Base-by-base conservation (phyloP, 2,888 invertebrate species). In the Tetragnatha montana region DNA sequence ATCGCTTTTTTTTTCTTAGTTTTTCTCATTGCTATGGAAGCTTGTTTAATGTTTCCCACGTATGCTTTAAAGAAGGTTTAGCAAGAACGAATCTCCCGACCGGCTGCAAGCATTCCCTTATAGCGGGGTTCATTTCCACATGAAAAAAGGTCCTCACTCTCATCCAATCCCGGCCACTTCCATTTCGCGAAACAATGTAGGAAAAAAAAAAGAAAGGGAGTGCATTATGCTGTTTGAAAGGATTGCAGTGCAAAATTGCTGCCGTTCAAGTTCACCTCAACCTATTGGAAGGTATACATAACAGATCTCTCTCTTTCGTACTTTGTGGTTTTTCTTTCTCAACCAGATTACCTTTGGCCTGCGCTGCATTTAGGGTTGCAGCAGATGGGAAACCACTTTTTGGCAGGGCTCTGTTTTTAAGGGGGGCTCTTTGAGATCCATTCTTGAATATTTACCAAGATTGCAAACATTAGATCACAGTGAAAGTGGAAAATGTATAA, bases 91-190 rank as follows among this genome's bases (percentile, higher is more conserved):
- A 81, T 78, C 60, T 7, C 47, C 51, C 68, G 69, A 6, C 35
- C 49, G 49, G 73, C 49, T 69, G 21, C 74, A 80, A 78, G 79
- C 74, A 74, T 75, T 60, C 35, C 69, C 73, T 81, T 81, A 81
- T 81, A 35, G 68, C 35, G 21, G 51, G 35, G 87, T 70, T 82
- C 82, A 70, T 78, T 88, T 82, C 71, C 70, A 47, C 35, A 51
- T 35, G 74, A 74, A 71, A 78, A 35, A 88, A 75, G 22, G 76
- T 76, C 71, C 51, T 81, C 35, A 35, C 60, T 21, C 50, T 79
- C 78, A 82, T 88, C 87, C 81, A 82, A 82, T 88, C 71, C 87
- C 19, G 75, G 71, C 81, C 76, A 88, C 86, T 86, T 88, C 76
- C 78, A 88, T 88, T 88, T 78, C 87, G 22, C 47, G 22, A 73